phyloP scores from a whole-genome alignment of 2,888 invertebrate genomes.

The Acanthosepion lycidas region DNA sequence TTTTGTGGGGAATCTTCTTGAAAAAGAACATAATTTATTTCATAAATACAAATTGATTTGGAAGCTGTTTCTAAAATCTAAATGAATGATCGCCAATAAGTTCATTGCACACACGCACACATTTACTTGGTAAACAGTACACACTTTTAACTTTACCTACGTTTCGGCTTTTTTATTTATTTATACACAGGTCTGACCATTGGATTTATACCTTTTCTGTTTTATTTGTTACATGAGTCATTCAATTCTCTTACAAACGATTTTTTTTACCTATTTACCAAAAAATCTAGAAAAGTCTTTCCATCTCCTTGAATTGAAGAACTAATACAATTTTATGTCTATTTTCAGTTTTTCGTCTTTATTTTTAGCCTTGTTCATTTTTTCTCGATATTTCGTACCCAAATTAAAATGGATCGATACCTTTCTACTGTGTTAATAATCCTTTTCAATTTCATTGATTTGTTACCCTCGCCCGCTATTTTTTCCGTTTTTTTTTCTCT shows the following conservation, averaged over 20 bases:
- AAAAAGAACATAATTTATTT: background rate
- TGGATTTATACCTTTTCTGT: background rate
- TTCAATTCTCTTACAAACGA: background rate
- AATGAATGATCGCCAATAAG: background rate
- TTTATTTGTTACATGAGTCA: background rate
- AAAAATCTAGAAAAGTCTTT: too few relatives aligned
- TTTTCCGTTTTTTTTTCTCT: background rate
- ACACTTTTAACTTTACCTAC: background rate
- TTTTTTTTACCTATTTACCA: too few relatives aligned
- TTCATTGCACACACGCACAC: background rate
- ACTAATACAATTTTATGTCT: too few relatives aligned
- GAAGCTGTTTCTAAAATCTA: background rate
- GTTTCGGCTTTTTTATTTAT: too few relatives aligned
- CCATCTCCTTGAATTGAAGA: too few relatives aligned
- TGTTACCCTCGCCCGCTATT: background rate
- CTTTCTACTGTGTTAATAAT: background rate
- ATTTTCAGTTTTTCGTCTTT: too few relatives aligned
- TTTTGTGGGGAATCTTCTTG: background rate
- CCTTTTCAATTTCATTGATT: background rate
- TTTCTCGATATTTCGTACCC: background rate
- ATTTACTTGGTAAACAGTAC: slow-evolving; percentile 33
- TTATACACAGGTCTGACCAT: background rate
- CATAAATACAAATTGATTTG: background rate
- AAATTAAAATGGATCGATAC: slow-evolving; percentile 33
- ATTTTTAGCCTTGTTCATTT: too few relatives aligned